Evolutionary conservation across 2,888 invertebrate species (phyloP), one percentile per base, ranked within the genome.

Genomic region (Lampropteryx suffumata): DNA sequence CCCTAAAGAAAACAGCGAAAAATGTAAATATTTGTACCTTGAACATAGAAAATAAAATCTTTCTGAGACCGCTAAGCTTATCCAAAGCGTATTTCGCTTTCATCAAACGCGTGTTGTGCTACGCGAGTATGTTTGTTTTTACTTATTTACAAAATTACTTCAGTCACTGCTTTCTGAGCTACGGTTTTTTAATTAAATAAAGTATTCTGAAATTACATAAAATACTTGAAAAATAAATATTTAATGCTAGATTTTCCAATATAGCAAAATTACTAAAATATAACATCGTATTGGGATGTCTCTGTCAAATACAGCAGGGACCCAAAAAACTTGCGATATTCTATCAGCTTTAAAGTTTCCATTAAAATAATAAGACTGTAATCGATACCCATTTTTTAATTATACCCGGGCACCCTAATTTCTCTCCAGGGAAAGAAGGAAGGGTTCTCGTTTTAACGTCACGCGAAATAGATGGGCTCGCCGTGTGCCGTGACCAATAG

Each of bases 401-500:
- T 86, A 84, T 75, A 71, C 72, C 70, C 62, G 69, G 68, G 67
- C 75, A 69, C 68, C 76, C 77, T 81, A 82, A 82, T 83, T 81
- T 79, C 77, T 73, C 82, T 76, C 80, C 58, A 72, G 83, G 80
- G 77, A 81, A 81, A 78, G 82, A 76, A 81, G 78, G 79, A 77
- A 79, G 82, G 82, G 78, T 79, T 50, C 83, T 84, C 83, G 85
- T 84, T 85, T 84, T 84, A 84, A 84, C 83, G 88, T 88, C 87
- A 86, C 75, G 78, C 73, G 69, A 80, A 87, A 89, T 89, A 88
- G 88, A 88, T 88, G 88, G 84, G 79, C 79, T 76, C 66, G 79
- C 81, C 77, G 77, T 77, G 81, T 79, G 76, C 69, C 80, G 82
- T 86, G 87, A 82, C 85, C 87, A 84, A 79, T 81, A 80, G 83